Evolutionary conservation across 2,888 invertebrate species (phyloP), one percentile per base, ranked within the genome.

Genomic region (Conops quadrifasciatus): DNA sequence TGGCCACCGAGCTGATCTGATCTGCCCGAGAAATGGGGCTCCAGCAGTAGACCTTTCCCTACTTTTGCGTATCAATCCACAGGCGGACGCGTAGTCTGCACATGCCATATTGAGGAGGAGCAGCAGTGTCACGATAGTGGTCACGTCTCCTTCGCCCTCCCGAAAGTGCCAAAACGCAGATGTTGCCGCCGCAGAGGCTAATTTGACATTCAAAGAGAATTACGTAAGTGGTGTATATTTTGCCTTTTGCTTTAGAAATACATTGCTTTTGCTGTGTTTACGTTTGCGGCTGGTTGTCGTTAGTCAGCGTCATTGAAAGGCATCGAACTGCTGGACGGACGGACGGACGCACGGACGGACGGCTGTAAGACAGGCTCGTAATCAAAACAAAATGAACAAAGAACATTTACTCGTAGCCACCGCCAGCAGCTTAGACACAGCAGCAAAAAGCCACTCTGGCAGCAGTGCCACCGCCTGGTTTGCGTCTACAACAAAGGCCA

Each of bases 321-420:
- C 28, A 49, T 30, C 67, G 49, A 47, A 28, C 36, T 58, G 28
- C 28, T 26, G 26, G 15, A 58, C 53, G 15, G 45, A 60, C 43
- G 16, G 56, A 28, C 26, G 36, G 9, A 36, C 36, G 36, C 36
- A 7, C 9, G 9, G 9, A 9, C 36, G 36, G 36, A 9, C 5
- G 36, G 36, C 36, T 4, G 36, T 4, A 9, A 45, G 36, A 21
- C 36, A 51, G 21, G 30, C 56, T 60, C 68, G 51, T 68, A 68
- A 68, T 68, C 68, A 68, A 68, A 68, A 68, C 68, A 68, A 68
- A 68, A 68, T 60, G 36, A 68, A 62, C 36, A 51, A 62, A 60
- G 49, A 51, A 51, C 51, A 68, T 62, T 11, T 62, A 68, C 28
- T 62, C 36, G 26, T 43, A 45, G 60, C 30, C 62, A 51, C 21